phyloP scores from a whole-genome alignment of 2,888 invertebrate species.

The Gari tellinella region DNA sequence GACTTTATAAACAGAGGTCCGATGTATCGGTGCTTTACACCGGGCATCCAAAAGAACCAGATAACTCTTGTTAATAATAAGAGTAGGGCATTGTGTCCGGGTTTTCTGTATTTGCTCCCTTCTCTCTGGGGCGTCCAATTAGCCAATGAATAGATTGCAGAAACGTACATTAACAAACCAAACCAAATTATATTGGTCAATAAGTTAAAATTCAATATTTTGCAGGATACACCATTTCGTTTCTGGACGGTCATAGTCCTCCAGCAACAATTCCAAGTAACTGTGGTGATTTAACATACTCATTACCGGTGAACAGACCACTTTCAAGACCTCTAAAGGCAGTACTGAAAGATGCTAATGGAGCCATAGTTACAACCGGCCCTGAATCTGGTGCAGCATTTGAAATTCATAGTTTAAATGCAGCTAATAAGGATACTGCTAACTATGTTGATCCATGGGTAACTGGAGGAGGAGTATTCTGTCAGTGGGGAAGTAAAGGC shows the following conservation, averaged over 20 bases:
- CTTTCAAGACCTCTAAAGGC: conserved; percentile 28
- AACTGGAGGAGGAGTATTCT: conserved; percentile 22
- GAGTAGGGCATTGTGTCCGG: too few species aligned
- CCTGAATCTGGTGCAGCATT: conserved; percentile 13
- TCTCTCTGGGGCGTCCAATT: too few species aligned
- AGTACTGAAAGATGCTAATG: conserved; percentile 4
- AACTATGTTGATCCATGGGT: conserved; percentile 28
- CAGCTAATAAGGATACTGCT: conserved; percentile 9
- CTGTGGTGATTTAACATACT: conserved; percentile 19
- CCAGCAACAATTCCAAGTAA: conserved; percentile 11
- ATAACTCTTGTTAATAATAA: too few species aligned
- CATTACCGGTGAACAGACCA: conserved; percentile 15
- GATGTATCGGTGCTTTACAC: too few species aligned
- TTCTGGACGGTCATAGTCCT: conserved; percentile 14
- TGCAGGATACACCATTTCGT: conserved; percentile 18
- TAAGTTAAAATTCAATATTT: too few species aligned
- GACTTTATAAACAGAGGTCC: too few species aligned
- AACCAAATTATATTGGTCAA: too few species aligned
- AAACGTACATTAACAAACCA: too few species aligned
- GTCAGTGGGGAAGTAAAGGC: conserved; percentile 33
- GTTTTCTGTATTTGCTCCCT: too few species aligned
- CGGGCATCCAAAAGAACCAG: too few species aligned
- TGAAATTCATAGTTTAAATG: conserved; percentile 28
- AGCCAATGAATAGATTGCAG: too few species aligned
- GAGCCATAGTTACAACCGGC: conserved; percentile 8